Percentiles rank a stretch among this genome's conserved stretches.
phyloP scores from a whole-genome alignment of 1,140 invertebrate species.

The Leptopilina clavipes region DNA sequence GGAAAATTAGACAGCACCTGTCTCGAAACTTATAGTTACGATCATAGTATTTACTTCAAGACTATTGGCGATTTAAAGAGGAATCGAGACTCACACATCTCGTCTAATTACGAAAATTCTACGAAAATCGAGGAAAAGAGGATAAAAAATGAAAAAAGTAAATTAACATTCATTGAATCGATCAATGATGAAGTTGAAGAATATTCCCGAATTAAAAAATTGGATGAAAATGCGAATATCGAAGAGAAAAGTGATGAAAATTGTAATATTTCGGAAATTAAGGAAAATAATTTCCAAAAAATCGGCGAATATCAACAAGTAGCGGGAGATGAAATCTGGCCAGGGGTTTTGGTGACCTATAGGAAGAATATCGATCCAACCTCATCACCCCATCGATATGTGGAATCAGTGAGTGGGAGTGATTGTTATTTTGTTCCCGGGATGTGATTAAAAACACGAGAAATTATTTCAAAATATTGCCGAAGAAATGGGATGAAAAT shows the following conservation, averaged over 20 bases:
- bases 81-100: background rate
- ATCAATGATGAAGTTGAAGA: background rate
- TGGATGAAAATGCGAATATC: background rate
- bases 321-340: constrained; percentile 53
- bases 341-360: constrained; percentile 55
- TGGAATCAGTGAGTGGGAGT: constrained; percentile 24
- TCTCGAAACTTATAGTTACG: constrained; percentile 68
- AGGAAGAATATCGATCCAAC: constrained; percentile 45
- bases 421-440: constrained; percentile 29
- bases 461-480: too few relatives aligned
- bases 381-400: constrained; percentile 45
- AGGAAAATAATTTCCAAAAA: background rate
- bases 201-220: background rate
- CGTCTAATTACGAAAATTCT: too few relatives aligned
- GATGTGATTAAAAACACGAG: background rate
- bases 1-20: constrained; percentile 66
- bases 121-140: background rate
- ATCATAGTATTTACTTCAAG: constrained; percentile 73
- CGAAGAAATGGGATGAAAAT: too few relatives aligned
- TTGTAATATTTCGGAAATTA: too few relatives aligned
- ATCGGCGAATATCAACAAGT: constrained; percentile 11
- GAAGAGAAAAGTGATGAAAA: too few relatives aligned
- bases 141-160: background rate
- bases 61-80: constrained; percentile 64
- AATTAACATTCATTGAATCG: background rate